These are phyloP conservation scores for Rhopalosiphum maidis DNA, from an alignment of 1,140 invertebrate genomes.

Conservation along the genomic window DNA sequence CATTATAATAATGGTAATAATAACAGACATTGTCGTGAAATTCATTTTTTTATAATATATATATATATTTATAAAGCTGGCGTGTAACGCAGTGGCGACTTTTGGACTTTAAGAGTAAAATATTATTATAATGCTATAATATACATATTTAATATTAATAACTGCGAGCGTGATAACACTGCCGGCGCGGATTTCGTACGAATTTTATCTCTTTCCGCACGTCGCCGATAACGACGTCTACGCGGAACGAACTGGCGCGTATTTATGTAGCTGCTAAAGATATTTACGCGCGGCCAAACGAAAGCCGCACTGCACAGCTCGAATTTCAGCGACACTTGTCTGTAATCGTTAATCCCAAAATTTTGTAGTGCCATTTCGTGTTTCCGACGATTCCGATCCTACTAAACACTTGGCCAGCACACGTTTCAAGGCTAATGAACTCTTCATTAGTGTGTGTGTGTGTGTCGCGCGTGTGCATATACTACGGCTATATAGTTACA, in stretches of 20 bases:
- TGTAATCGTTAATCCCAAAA: neutral
- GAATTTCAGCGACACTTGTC: neutral
- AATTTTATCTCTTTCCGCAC: conserved; percentile 39
- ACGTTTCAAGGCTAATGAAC: conserved; percentile 55
- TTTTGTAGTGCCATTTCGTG: neutral
- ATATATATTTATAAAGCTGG: neutral
- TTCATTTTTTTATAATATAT: neutral
- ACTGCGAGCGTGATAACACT: neutral
- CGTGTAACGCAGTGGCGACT: neutral
- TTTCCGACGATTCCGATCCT: neutral
- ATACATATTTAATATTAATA: neutral
- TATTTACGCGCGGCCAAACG: neutral
- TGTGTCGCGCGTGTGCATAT: neutral
- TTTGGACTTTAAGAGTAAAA: neutral
- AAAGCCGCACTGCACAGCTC: neutral
- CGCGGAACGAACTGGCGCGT: conserved; percentile 36
- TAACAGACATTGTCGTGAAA: neutral
- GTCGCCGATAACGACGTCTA: conserved; percentile 37
- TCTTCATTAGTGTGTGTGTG: conserved; percentile 27
- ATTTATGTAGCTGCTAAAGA: too few relatives aligned
- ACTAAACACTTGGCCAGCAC: neutral
- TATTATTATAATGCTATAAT: conserved; percentile 19
- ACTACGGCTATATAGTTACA: neutral
- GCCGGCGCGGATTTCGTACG: conserved; percentile 16
- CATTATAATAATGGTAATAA: neutral